Percentiles rank a stretch among this genome's conserved stretches.
Evolutionary conservation across 2,113 vertebrate genomes (phyloP).

Genomic region (Ariopsis seemanni): DNA sequence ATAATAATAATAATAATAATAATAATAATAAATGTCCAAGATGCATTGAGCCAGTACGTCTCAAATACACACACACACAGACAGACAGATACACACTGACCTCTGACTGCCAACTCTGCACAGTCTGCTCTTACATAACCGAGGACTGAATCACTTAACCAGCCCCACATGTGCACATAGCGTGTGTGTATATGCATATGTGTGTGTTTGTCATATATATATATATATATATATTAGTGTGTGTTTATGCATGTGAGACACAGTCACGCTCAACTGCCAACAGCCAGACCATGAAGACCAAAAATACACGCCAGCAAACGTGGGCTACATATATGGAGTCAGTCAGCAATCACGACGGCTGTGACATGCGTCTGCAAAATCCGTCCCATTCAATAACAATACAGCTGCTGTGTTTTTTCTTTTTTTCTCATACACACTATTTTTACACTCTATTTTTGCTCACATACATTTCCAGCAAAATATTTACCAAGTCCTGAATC

Average conservation of each 20-base stretch:
- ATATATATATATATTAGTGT: constrained; percentile 18
- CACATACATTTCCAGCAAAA: neutral
- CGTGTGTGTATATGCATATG: constrained; percentile 54
- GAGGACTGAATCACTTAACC: constrained; percentile 56
- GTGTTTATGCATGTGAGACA: constrained; percentile 45
- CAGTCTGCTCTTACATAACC: constrained; percentile 66
- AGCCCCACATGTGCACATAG: constrained; percentile 64
- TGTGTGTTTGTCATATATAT: neutral
- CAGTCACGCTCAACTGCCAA: constrained; percentile 29
- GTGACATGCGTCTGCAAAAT: constrained; percentile 7
- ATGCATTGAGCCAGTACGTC: neutral
- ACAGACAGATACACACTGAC: constrained; percentile 48
- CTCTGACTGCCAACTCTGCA: constrained; percentile 62
- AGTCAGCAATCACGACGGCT: constrained; percentile 24
- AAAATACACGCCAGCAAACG: constrained; percentile 39
- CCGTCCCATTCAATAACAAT: constrained; percentile 28
- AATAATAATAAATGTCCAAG: neutral
- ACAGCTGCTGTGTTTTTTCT: neutral
- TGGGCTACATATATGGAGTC: constrained; percentile 30
- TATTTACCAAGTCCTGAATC: neutral
- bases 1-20: neutral
- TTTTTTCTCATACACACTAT: neutral
- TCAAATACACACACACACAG: constrained; percentile 40
- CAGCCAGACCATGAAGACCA: constrained; percentile 46
- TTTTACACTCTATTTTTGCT: neutral